Base-by-base conservation (phyloP, 2,113 vertebrate genomes). In the Panthera leo region DNA sequence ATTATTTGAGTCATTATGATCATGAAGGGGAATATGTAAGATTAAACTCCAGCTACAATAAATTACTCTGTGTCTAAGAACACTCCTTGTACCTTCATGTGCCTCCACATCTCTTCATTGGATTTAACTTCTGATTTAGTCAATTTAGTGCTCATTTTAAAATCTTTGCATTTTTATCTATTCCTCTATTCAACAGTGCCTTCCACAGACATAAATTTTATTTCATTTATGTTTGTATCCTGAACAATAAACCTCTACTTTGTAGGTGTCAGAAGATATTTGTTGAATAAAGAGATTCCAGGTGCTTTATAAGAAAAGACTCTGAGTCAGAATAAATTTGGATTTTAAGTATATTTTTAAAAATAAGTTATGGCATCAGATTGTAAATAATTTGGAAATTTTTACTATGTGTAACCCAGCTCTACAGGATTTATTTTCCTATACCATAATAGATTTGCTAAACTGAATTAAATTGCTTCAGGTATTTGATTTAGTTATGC, bases 371-470 rank as follows among this genome's bases (percentile, higher is more conserved):
- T 63, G 79, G n/a, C 2, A 31, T 93, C 92, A 89, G 10, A 71
- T 88, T 48, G 7, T n/a, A 95, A 92, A 90, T 48, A 71, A 97
- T 29, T 90, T 78, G 23, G 84, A 95, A 55, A 12, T n/a, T 48
- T 70, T 95, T 5, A 55, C 18, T 78, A 7, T 14, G 3, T 61
- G 8, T 78, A 71, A 70, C 25, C 84, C 61, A 21, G 0, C 1
- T 76, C 31, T 53, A 45, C 6, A 51, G 71, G 31, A 75, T 68
- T 93, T 19, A 15, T 11, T 79, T 42, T 19, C 9, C 23, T 93
- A 7, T 31, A 2, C 7, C n/a, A 65, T 9, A 85, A 83, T 9
- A 34, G 23, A 2, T 92, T 75, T 96, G 58, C 11, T 75, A 68
- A 91, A 80, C 3, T 91, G 15, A 76, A 75, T 63, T 91, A 68